Evolutionary conservation across 2,888 invertebrate genomes (phyloP), one percentile per base, ranked within the genome.

Genomic region (Neocrepidodera transversa): DNA sequence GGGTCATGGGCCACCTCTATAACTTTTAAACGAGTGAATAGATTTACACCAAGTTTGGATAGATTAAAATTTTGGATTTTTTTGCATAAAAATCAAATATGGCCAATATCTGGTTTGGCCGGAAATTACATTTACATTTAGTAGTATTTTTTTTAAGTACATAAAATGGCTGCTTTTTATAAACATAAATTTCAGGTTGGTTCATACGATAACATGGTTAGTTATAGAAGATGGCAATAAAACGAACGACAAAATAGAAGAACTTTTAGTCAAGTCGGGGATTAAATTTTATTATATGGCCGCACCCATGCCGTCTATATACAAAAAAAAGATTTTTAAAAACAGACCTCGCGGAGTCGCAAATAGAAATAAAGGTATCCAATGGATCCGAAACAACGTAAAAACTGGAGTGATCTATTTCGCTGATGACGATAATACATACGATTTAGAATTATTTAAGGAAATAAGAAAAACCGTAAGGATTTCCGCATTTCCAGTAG

Each of bases 121-220:
- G n/a, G n/a, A n/a, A n/a, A n/a, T n/a, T n/a, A n/a, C n/a, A n/a
- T n/a, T n/a, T n/a, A n/a, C n/a, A n/a, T n/a, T n/a, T n/a, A n/a
- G n/a, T n/a, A n/a, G n/a, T n/a, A n/a, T n/a, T n/a, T n/a, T n/a
- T n/a, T n/a, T n/a, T n/a, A n/a, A n/a, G n/a, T n/a, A n/a, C n/a
- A n/a, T n/a, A n/a, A n/a, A n/a, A n/a, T n/a, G n/a, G n/a, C n/a
- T n/a, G n/a, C n/a, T n/a, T n/a, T n/a, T n/a, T n/a, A n/a, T n/a
- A n/a, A n/a, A n/a, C n/a, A n/a, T n/a, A n/a, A n/a, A n/a, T n/a
- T n/a, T n/a, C n/a, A n/a, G n/a, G n/a, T n/a, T n/a, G n/a, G n/a
- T n/a, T n/a, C n/a, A n/a, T n/a, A n/a, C n/a, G n/a, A 83, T 97
- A 58, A 91, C 95, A 76, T 97, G 97, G 97, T 88, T 97, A 65